A percentile compares a stretch with the other conserved stretches of the same genome.
phyloP scores from a whole-genome alignment of 2,797 vertebrate genomes.

The Loriculus beryllinus region DNA sequence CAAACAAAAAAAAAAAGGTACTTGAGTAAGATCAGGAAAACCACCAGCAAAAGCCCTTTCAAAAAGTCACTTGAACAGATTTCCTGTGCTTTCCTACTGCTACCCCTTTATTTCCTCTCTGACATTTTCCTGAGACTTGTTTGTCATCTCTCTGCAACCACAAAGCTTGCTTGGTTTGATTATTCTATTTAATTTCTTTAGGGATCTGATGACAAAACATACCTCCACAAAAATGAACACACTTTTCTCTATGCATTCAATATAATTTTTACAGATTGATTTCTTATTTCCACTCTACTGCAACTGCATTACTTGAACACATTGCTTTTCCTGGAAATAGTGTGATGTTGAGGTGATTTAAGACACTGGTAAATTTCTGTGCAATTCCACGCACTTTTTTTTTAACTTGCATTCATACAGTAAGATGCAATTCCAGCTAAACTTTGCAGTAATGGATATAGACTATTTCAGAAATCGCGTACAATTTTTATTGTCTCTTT shows the following conservation, averaged over 20 bases:
- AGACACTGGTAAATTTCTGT: neutral
- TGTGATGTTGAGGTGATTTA: neutral
- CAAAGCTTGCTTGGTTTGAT: neutral
- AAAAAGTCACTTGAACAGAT: neutral
- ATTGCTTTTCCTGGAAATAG: neutral
- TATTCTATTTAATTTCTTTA: neutral
- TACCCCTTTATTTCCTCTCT: neutral
- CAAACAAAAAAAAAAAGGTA: neutral
- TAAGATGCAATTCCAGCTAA: neutral
- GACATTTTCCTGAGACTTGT: neutral
- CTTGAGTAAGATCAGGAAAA: neutral
- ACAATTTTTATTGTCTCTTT: neutral
- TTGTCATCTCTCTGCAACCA: neutral
- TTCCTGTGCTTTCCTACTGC: neutral
- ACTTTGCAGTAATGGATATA: neutral
- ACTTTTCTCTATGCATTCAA: neutral
- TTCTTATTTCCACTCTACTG: neutral
- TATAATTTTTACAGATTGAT: neutral
- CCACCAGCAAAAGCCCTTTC: neutral
- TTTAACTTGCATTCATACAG: neutral
- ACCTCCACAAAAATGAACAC: neutral
- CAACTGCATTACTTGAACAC: neutral
- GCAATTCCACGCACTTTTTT: neutral
- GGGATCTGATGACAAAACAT: neutral
- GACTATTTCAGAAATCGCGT: neutral